These are phyloP conservation scores for Sarcophaga subvicina DNA, from an alignment of 2,888 invertebrate species.

Conservation along the genomic window DNA sequence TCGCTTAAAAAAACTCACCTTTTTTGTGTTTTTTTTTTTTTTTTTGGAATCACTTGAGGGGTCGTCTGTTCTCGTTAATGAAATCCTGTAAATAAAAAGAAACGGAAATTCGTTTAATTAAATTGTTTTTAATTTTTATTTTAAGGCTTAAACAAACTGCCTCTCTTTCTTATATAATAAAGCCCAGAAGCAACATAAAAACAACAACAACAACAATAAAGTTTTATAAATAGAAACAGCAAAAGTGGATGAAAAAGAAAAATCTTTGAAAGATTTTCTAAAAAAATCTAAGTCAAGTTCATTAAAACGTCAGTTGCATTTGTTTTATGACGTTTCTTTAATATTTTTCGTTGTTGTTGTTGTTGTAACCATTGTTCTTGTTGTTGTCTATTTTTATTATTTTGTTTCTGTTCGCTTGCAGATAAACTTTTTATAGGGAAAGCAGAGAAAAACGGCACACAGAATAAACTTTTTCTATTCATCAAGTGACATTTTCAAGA, in stretches of 20 bases:
- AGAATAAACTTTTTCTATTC: neutral
- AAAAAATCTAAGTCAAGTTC: slow-evolving; percentile 51
- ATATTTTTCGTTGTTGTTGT: neutral
- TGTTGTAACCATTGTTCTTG: neutral
- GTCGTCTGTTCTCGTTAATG: no score
- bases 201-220: no score
- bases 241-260: neutral
- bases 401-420: slow-evolving; percentile 29
- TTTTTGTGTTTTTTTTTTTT: no score
- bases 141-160: neutral
- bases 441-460: neutral
- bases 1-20: no score
- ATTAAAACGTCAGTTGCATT: slow-evolving; percentile 59
- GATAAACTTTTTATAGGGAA: slow-evolving; percentile 38
- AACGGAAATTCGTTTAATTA: neutral
- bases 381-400: neutral
- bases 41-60: no score
- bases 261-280: neutral
- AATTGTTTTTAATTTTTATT: neutral
- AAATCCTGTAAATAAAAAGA: neutral
- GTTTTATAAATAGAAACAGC: neutral
- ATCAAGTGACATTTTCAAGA: slow-evolving; percentile 17
- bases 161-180: no score
- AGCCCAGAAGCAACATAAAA: no score
- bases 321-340: slow-evolving; percentile 20